phyloP scores from a whole-genome alignment of 92 coral and sea anemone species.

The Montipora capitata region DNA sequence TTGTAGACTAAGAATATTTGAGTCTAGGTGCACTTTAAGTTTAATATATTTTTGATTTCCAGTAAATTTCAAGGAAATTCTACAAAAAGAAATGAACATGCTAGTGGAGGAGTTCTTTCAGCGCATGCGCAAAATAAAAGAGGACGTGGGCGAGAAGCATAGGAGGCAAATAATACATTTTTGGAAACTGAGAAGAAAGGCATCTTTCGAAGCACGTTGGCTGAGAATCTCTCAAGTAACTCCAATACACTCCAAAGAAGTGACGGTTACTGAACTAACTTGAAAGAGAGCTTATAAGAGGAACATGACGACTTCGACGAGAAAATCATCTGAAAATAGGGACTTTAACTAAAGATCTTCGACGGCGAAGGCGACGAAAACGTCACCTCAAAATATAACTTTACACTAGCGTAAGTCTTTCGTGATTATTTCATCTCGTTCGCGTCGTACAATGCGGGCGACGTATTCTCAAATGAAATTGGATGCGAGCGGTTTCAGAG shows the following conservation, averaged over 20 bases:
- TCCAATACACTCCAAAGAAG: neutral
- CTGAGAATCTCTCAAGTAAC: constrained; percentile 30
- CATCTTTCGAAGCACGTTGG: constrained; percentile 7
- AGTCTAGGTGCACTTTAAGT: neutral
- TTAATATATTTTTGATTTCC: neutral
- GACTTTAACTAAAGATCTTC: too few relatives aligned
- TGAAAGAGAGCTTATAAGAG: too few relatives aligned
- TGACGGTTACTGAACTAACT: constrained; percentile 2
- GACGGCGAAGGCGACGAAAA: too few relatives aligned
- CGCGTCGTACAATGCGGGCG: too few relatives aligned
- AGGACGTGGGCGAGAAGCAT: constrained; percentile 46
- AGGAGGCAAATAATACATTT: constrained; percentile 8
- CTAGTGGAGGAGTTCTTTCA: constrained; percentile 50
- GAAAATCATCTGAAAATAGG: too few relatives aligned
- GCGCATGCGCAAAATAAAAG: constrained; percentile 1
- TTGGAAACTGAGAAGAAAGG: constrained; percentile 19
- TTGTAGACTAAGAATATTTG: too few relatives aligned
- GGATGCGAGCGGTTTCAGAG: too few relatives aligned
- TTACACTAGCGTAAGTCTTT: too few relatives aligned
- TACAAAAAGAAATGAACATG: constrained; percentile 30
- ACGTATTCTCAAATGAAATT: too few relatives aligned
- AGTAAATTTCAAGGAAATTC: constrained; percentile 18
- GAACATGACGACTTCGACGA: too few relatives aligned
- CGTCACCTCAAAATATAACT: too few relatives aligned
- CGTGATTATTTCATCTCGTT: too few relatives aligned